These are phyloP conservation scores for Elanoides forficatus DNA, from an alignment of 2,113 vertebrate genomes.

Conservation along the genomic window DNA sequence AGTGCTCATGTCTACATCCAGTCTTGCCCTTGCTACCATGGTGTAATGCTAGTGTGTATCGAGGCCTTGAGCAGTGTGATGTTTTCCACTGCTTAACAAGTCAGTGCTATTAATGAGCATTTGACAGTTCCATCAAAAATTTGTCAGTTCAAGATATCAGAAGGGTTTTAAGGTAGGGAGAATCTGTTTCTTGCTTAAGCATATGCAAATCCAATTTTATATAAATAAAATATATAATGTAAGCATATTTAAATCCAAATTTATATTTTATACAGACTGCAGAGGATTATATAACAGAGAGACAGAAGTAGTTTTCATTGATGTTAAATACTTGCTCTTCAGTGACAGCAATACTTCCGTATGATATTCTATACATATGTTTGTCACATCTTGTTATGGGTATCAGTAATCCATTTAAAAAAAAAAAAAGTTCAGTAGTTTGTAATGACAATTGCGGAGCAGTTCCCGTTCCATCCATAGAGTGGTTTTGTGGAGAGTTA, in stretches of 20 bases:
- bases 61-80: not conserved
- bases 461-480: not conserved
- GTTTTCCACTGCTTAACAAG: not conserved
- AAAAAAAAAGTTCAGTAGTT: not conserved
- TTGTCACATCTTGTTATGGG: not conserved
- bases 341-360: not conserved
- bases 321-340: not conserved
- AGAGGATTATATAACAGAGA: not conserved
- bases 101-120: not conserved
- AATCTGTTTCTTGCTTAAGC: not conserved
- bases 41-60: not conserved
- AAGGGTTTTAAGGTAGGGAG: not conserved
- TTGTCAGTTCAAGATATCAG: not conserved
- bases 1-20: not conserved
- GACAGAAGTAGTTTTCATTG: not conserved
- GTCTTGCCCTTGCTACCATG: not conserved
- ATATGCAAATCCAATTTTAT: not conserved
- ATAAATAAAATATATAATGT: too few species aligned
- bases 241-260: too few species aligned
- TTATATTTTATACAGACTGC: not conserved
- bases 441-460: not conserved
- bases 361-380: not conserved
- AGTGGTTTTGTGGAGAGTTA: not conserved
- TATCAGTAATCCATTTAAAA: not conserved
- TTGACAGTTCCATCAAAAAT: not conserved